Percentiles rank a stretch among this genome's conserved stretches.
phyloP scores from a whole-genome alignment of 2,888 invertebrate genomes.

The Tetragnatha montana region DNA sequence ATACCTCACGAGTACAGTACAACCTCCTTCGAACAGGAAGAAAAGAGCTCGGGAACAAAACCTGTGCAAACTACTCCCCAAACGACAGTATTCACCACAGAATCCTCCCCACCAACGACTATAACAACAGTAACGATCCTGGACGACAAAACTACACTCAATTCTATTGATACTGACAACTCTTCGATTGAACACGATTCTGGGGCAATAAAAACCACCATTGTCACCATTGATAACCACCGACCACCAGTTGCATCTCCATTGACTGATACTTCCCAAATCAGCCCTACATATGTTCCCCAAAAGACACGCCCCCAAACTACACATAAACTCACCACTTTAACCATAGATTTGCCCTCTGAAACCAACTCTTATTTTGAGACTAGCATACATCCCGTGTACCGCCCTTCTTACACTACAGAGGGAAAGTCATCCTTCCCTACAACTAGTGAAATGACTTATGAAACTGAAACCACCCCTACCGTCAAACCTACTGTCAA shows the following conservation, averaged over 20 bases:
- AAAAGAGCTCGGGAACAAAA: not conserved
- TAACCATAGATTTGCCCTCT: not conserved
- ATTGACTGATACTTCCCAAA: not conserved
- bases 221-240: slow-evolving; percentile 61
- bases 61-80: not conserved
- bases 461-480: not conserved
- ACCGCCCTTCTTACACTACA: not conserved
- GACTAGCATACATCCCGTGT: not conserved
- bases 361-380: not conserved
- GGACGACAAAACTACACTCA: not conserved
- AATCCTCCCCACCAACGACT: not conserved
- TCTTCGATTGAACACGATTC: not conserved
- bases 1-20: slow-evolving; percentile 15
- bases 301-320: not conserved
- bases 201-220: slow-evolving; percentile 7
- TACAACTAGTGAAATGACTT: not conserved
- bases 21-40: not conserved
- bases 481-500: slow-evolving; percentile 17
- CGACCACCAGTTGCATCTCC: slow-evolving; percentile 15
- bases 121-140: not conserved
- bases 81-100: too few relatives aligned
- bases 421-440: not conserved
- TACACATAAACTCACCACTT: not conserved
- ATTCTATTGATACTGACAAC: not conserved
- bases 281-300: slow-evolving; percentile 9